Evolutionary conservation across 2,113 vertebrate genomes (phyloP).

Genomic region (Elaphurus davidianus): DNA sequence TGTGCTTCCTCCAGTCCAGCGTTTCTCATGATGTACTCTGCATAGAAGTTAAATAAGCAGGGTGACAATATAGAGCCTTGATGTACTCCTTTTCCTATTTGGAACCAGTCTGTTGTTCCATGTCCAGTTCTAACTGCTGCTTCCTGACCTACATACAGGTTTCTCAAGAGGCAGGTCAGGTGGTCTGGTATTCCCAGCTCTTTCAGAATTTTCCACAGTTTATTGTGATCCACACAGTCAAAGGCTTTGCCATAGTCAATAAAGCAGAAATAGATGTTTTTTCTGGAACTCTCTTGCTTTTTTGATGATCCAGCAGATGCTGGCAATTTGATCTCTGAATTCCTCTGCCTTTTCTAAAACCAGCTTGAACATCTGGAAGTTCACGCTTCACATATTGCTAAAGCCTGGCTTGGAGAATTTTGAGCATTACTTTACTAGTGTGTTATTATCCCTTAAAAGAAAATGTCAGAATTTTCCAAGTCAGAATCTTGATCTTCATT

Average conservation of each 20-base stretch:
- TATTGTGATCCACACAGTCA: not conserved
- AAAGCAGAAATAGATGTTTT: not conserved
- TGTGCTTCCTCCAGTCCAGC: not conserved
- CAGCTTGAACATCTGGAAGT: too few relatives aligned
- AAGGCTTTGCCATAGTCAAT: not conserved
- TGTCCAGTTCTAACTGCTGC: not conserved
- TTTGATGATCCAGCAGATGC: too few relatives aligned
- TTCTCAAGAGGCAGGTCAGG: not conserved
- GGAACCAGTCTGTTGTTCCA: not conserved
- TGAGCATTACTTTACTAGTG: not conserved
- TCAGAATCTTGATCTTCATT: not conserved
- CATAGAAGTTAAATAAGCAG: not conserved
- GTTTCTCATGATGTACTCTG: not conserved
- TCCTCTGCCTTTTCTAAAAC: too few relatives aligned
- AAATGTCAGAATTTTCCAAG: not conserved
- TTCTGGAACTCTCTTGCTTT: not conserved
- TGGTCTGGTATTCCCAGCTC: not conserved
- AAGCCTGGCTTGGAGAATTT: not conserved
- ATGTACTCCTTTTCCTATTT: rapidly evolving
- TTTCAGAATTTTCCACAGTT: not conserved
- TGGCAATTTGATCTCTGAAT: too few relatives aligned
- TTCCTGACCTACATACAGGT: not conserved
- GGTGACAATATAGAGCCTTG: not conserved
- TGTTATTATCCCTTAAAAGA: not conserved
- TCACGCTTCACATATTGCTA: too few relatives aligned